phyloP scores from a whole-genome alignment of 2,888 invertebrate species.

The Baccha elongata region DNA sequence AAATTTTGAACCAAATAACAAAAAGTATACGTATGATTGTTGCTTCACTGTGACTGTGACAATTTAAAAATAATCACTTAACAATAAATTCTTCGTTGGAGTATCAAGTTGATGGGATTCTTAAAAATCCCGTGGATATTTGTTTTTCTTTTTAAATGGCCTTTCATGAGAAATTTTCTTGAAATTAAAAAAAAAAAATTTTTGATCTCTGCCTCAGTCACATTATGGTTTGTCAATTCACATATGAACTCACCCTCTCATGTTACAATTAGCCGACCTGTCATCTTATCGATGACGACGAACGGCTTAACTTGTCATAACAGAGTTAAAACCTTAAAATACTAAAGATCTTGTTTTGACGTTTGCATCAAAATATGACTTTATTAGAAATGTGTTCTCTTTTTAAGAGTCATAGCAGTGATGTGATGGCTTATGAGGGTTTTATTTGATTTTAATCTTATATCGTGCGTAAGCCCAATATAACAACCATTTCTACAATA shows the following conservation, averaged over 20 bases:
- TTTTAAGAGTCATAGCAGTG: not conserved
- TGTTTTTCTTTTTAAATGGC: not conserved
- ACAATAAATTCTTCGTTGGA: too few relatives aligned
- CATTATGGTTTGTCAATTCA: not conserved
- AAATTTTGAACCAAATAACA: too few relatives aligned
- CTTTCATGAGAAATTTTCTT: not conserved
- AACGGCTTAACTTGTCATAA: constrained; percentile 42
- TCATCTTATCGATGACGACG: constrained; percentile 54
- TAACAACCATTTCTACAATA: constrained; percentile 16
- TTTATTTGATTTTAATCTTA: constrained; percentile 7
- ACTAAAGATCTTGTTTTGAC: constrained; percentile 51
- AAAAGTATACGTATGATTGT: too few relatives aligned
- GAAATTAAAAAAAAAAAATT: not conserved
- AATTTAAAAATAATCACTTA: too few relatives aligned
- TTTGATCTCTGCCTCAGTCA: not conserved
- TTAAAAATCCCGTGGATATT: not conserved
- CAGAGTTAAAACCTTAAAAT: constrained; percentile 33
- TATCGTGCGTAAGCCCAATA: constrained; percentile 37
- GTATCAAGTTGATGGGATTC: constrained; percentile 14
- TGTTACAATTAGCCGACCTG: constrained; percentile 63
- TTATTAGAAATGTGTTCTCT: constrained; percentile 16
- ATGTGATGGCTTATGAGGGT: constrained; percentile 3
- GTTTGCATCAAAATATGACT: constrained; percentile 43
- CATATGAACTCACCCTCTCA: constrained; percentile 41
- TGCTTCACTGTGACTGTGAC: too few relatives aligned